Base-by-base conservation (phyloP, 30 jellyfish, hydroid and myxozoan species). In the Catostylus mosaicus region DNA sequence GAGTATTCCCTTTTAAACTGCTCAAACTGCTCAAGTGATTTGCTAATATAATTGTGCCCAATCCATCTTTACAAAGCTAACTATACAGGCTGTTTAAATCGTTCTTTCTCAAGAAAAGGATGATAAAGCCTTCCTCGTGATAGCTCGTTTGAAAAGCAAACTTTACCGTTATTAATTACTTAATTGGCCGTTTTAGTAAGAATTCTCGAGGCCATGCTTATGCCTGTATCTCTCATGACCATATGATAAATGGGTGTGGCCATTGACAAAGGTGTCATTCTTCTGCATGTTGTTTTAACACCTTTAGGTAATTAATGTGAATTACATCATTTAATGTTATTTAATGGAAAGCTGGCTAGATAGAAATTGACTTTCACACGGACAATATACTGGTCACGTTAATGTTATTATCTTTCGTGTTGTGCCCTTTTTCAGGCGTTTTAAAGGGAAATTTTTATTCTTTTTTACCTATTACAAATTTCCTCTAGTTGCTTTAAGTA, bases 81-180 rank as follows among this genome's bases (percentile, higher is more conserved):
- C 84, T 82, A 63, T 30, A 82, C 92, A 69, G 92, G 92, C 92
- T 82, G 92, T 82, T 82, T 82, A 68, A 82, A 82, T 82, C 76
- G 36, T 82, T 62, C 30, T 61, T 34, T 45, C 79, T 82, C 40
- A 18, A 40, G 78, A 60, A 82, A 66, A 68, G 83, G 80, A 82
- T 50, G 73, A 72, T 61, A 35, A 69, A 67, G 54, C 64, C 82
- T 52, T 67, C 92, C 92, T 82, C 85, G 82, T 82, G 92, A 82
- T 82, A 56, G 29, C 80, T 50, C 54, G 34, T 82, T 22, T 35
- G 72, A 47, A 57, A 52, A 46, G 63, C 48, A 82, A 82, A 82
- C 92, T 67, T 80, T 43, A 43, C 64, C 47, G 50, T 51, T 56
- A 82, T 66, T 68, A 82, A 82, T 82, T 68, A 75, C 79, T 50